Conservation (phyloP, 2,797 vertebrate species). For the Gallinago stenura region DNA sequence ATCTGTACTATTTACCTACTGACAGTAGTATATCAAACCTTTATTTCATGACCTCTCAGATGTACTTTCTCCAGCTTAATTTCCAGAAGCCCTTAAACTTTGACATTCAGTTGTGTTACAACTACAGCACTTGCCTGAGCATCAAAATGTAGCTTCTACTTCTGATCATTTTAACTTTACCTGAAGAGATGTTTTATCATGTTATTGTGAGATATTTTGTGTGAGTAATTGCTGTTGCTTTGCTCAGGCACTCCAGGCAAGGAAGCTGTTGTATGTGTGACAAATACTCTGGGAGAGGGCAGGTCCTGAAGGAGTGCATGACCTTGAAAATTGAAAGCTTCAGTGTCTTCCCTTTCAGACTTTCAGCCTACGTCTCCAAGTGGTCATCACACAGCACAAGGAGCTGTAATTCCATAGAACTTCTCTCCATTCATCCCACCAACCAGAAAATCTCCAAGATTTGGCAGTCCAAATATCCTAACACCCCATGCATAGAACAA, state of each 20-base stretch:
- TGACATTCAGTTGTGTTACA: not conserved
- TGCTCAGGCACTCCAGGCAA: not conserved
- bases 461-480: not conserved
- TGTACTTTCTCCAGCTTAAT: not conserved
- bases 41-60: not conserved
- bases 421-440: not conserved
- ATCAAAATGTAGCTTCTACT: not conserved
- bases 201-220: fast-evolving
- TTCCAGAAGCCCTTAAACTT: not conserved
- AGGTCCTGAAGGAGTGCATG: not conserved
- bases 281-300: not conserved
- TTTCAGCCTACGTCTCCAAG: not conserved
- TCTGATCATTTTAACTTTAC: not conserved
- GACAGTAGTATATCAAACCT: slow-evolving; percentile 13
- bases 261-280: not conserved
- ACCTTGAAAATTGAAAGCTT: not conserved
- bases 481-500: not conserved
- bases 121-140: not conserved
- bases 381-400: not conserved
- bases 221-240: not conserved
- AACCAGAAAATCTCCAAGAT: not conserved
- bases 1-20: slow-evolving; percentile 5
- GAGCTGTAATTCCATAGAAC: not conserved
- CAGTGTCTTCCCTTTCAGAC: not conserved
- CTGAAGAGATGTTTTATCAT: not conserved